Evolutionary conservation across 2,797 vertebrate species (phyloP).

Genomic region (Arrhamphus sclerolepis): DNA sequence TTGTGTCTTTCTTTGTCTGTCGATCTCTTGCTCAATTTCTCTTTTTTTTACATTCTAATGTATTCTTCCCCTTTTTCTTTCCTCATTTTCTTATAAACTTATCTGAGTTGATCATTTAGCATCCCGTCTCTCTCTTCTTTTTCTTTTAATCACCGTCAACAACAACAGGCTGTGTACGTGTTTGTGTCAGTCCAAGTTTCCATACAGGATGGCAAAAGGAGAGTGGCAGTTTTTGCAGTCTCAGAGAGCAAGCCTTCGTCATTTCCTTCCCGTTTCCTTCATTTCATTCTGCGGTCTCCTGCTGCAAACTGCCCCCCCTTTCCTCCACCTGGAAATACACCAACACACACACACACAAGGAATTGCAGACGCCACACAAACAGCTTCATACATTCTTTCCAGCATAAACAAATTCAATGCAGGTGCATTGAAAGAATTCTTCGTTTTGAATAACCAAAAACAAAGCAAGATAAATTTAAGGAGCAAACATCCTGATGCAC

Average conservation of each 20-base stretch:
- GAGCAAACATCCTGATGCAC: background rate
- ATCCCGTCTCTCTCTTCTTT: conserved; percentile 52
- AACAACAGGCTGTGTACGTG: conserved; percentile 38
- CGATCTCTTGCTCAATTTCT: background rate
- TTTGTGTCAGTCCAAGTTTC: conserved; percentile 63
- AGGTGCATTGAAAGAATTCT: conserved; percentile 18
- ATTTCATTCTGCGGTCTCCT: conserved; percentile 72
- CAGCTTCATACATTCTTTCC: conserved; percentile 27
- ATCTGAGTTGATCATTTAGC: conserved; percentile 27
- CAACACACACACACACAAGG: conserved; percentile 18
- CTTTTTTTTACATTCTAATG: too few relatives aligned
- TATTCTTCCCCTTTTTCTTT: background rate
- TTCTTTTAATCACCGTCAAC: conserved; percentile 39
- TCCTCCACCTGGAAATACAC: conserved; percentile 66
- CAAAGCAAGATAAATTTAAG: conserved; percentile 13
- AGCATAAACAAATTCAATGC: conserved; percentile 28
- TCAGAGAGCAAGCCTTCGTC: conserved; percentile 69
- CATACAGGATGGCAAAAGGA: conserved; percentile 65
- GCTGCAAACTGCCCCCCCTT: conserved; percentile 67
- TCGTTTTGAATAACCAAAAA: conserved; percentile 1
- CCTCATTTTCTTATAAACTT: conserved; percentile 5
- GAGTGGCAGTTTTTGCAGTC: conserved; percentile 60
- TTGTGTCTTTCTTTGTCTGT: background rate
- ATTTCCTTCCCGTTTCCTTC: conserved; percentile 84
- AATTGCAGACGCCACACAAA: conserved; percentile 28